Conservation (phyloP, 2,797 vertebrate genomes). For the Anniella stebbinsi region DNA sequence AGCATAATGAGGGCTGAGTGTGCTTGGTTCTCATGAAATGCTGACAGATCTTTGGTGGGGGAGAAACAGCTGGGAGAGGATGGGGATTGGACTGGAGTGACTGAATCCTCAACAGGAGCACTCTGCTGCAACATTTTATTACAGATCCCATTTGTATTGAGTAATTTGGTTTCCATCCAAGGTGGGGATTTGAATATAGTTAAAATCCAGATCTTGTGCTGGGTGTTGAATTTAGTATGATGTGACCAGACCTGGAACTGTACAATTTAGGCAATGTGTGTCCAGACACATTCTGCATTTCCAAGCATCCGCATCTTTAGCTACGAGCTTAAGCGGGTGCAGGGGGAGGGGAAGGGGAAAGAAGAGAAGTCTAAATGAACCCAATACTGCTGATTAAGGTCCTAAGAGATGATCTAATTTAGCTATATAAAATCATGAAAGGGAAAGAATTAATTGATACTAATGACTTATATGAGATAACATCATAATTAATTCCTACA, state of each 20-base stretch:
- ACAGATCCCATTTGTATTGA: not conserved
- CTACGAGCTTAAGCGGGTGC: conserved; percentile 33
- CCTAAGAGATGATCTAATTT: conserved; percentile 78
- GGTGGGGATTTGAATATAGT: not conserved
- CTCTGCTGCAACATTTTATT: not conserved
- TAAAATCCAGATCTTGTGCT: not conserved
- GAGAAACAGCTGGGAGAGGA: too few relatives aligned
- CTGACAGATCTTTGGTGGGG: not conserved
- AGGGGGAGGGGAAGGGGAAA: conserved; percentile 39
- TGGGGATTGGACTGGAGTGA: too few relatives aligned
- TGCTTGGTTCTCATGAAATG: not conserved
- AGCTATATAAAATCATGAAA: conserved; percentile 79
- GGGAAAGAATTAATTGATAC: conserved; percentile 79
- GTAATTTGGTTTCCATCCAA: not conserved
- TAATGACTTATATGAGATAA: conserved; percentile 76
- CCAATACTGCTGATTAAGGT: conserved; percentile 69
- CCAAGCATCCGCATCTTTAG: not conserved
- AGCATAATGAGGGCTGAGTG: not conserved
- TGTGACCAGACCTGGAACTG: not conserved
- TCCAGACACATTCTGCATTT: not conserved
- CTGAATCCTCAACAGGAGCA: too few relatives aligned
- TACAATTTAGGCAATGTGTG: not conserved
- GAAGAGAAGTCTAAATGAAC: conserved; percentile 63
- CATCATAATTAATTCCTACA: conserved; percentile 80
- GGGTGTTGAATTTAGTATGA: not conserved